These are phyloP conservation scores for Abrostola triplasia DNA, from an alignment of 2,888 invertebrate genomes.

Conservation along the genomic window DNA sequence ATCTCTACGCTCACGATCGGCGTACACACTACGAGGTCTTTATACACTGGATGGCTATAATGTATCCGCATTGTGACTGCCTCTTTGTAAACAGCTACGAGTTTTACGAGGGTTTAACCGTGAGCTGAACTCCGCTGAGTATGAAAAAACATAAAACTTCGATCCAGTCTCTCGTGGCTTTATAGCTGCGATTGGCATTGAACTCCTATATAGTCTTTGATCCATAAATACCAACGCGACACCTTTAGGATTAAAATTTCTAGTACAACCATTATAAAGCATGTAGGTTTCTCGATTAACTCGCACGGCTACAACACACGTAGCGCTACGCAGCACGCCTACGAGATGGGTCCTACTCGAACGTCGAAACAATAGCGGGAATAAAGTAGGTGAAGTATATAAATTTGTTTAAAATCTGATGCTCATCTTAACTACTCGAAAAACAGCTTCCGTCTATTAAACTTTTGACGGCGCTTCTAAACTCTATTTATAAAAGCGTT, in stretches of 20 bases:
- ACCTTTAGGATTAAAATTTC: constrained; percentile 5
- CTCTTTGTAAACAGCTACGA: too few relatives aligned
- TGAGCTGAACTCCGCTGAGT: too few relatives aligned
- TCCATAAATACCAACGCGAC: constrained; percentile 2
- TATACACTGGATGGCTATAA: too few relatives aligned
- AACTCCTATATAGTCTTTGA: neutral
- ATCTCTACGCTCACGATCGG: too few relatives aligned
- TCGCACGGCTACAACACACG: constrained; percentile 27
- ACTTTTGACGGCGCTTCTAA: constrained; percentile 15
- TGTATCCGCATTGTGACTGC: too few relatives aligned
- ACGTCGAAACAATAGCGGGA: neutral
- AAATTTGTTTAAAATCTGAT: too few relatives aligned
- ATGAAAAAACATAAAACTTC: too few relatives aligned
- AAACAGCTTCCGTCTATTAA: constrained; percentile 8
- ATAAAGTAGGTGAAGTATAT: neutral
- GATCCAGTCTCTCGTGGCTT: neutral
- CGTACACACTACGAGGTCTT: too few relatives aligned
- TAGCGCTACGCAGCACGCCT: constrained; percentile 38
- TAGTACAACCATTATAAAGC: neutral
- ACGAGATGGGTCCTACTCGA: constrained; percentile 16
- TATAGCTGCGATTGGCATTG: neutral
- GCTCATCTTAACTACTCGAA: constrained; percentile 1
- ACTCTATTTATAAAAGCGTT: constrained; percentile 23
- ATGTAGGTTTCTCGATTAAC: neutral
- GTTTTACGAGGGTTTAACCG: too few relatives aligned